Conservation (phyloP, 2,113 vertebrate genomes). For the Bagarius yarrelli region DNA sequence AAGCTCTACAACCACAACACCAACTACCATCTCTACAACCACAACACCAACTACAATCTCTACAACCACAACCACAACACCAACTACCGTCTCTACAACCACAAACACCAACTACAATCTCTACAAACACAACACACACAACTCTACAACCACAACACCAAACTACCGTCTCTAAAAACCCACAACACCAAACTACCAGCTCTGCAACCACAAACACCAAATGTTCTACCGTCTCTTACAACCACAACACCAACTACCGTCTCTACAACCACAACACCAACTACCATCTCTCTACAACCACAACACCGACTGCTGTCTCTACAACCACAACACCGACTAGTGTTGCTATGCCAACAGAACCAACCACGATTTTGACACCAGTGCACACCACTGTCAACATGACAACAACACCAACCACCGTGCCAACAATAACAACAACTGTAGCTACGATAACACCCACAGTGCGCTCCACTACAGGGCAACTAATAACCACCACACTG, state of each 20-base stretch:
- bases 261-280: neutral
- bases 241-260: neutral
- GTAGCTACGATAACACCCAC: neutral
- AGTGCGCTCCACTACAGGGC: neutral
- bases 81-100: constrained; percentile 31
- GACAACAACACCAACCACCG: constrained; percentile 7
- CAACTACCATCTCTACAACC: neutral
- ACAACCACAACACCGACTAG: neutral
- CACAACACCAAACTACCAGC: no score
- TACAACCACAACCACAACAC: constrained; percentile 16
- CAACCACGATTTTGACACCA: no score
- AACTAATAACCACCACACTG: constrained; percentile 56
- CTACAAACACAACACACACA: no score
- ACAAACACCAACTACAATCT: neutral
- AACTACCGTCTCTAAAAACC: no score
- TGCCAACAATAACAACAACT: neutral
- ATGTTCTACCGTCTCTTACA: no score
- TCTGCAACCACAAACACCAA: no score
- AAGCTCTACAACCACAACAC: neutral
- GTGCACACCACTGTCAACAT: neutral
- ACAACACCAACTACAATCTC: neutral
- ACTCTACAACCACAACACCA: no score
- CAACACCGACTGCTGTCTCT: constrained; percentile 40
- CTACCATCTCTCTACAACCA: neutral
- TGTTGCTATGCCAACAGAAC: neutral